Base-by-base conservation (phyloP, 2,888 invertebrate species). In the Harpalus rubripes region DNA sequence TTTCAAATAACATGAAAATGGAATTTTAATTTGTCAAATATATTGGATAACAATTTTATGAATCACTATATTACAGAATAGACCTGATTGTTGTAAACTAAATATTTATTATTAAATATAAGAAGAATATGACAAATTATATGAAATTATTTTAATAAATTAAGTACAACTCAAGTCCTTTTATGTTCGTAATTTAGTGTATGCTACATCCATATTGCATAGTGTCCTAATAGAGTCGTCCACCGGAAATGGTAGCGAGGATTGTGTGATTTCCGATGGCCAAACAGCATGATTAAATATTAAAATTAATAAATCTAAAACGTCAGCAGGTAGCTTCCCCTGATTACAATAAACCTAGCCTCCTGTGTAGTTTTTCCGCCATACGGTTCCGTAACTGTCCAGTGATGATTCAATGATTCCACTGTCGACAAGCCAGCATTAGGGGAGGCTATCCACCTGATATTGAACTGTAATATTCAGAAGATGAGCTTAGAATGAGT, bases 301-400 rank as follows among this genome's bases (percentile, higher is more conserved):
- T 84, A 84, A 84, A 84, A 84, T 84, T 84, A 84, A 84, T 84
- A 84, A 79, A 84, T 84, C 84, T 84, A 84, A 84, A 84, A 84
- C 84, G 84, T 84, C 84, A 83, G 74, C 83, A 58, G 58, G 61
- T 58, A 22, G 58, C 80, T 7, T 59, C 80, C 80, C 80, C 59
- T 61, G 80, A 61, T 80, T 80, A 32, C 32, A 39, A 80, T 26
- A 74, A 44, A 74, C 16, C 72, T 74, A 18, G 16, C 18, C 10
- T 8, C 15, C 41, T 32, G 32, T 32, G 32, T 32, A 32, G 18
- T 74, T 74, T 74, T 74, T 74, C 15, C 41, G 72, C 41, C 44
- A 44, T 74, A 44, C 44, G 44, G 72, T 18, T 7, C 26, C 15
- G 22, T 22, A 22, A 22, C 3, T 22, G 68, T 68, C 3, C 22